A percentile compares a stretch with the other conserved stretches of the same genome.
These are phyloP conservation scores for Zosterops pallidus DNA, from an alignment of 2,113 vertebrate species.

Conservation along the genomic window DNA sequence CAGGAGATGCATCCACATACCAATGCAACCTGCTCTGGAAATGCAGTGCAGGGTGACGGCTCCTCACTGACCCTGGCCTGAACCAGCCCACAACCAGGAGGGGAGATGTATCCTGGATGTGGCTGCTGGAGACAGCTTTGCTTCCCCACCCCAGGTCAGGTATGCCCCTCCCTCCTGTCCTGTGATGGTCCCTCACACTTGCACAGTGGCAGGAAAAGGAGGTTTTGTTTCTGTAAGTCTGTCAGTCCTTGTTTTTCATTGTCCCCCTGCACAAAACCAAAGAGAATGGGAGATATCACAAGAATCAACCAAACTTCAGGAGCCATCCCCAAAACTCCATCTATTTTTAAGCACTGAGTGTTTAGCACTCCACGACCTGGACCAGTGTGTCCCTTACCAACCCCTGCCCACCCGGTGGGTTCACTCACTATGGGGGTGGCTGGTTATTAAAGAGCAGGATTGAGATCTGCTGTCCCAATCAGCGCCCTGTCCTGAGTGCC, in stretches of 20 bases:
- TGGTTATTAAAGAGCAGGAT: neutral
- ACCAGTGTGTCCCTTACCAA: neutral
- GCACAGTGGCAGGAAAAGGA: neutral
- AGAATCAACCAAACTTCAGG: neutral
- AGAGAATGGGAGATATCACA: neutral
- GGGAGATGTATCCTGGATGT: rapidly evolving
- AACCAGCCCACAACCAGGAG: neutral
- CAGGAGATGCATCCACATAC: rapidly evolving
- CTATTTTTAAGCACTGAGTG: neutral
- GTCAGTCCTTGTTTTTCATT: neutral
- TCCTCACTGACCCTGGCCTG: rapidly evolving
- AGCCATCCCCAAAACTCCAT: neutral
- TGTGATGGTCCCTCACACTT: rapidly evolving
- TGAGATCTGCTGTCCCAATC: neutral
- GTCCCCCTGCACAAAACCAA: neutral
- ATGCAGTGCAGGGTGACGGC: rapidly evolving
- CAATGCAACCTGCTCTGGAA: rapidly evolving
- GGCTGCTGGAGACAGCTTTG: neutral
- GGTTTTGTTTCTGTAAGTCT: neutral
- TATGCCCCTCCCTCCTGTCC: neutral
- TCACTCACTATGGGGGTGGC: neutral
- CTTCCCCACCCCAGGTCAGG: neutral
- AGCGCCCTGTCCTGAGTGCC: rapidly evolving
- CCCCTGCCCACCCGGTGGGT: neutral
- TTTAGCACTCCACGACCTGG: neutral